These are phyloP conservation scores for Xestobium rufovillosum DNA, from an alignment of 2,888 invertebrate genomes.

Conservation along the genomic window DNA sequence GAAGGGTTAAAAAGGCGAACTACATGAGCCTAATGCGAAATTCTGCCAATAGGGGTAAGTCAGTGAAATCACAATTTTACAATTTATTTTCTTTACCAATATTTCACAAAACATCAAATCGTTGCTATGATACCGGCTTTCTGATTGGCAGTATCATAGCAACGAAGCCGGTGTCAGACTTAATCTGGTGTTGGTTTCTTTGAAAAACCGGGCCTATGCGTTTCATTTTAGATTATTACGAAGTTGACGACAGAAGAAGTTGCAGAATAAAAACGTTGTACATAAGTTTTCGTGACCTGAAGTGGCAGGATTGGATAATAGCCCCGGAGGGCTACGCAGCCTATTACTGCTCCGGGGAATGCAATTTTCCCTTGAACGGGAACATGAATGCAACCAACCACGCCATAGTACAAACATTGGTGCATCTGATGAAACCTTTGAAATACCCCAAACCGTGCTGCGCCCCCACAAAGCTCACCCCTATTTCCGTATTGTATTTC, in stretches of 20 bases:
- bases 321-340: slow-evolving; percentile 93
- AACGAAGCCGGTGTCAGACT: too few species aligned
- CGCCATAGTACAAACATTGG: slow-evolving; percentile 89
- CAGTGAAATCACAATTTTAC: background rate
- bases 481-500: slow-evolving; percentile 86
- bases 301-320: slow-evolving; percentile 95
- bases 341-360: slow-evolving; percentile 89
- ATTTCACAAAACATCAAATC: too few species aligned
- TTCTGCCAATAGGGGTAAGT: slow-evolving; percentile 30
- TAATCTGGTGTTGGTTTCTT: too few species aligned
- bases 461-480: slow-evolving; percentile 81
- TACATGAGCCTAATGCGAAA: slow-evolving; percentile 45
- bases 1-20: slow-evolving; percentile 46
- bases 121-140: too few species aligned
- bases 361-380: slow-evolving; percentile 86
- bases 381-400: slow-evolving; percentile 96
- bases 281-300: slow-evolving; percentile 84
- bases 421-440: slow-evolving; percentile 76
- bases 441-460: slow-evolving; percentile 87
- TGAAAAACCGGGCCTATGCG: too few species aligned
- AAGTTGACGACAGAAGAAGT: too few species aligned
- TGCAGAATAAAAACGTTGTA: slow-evolving; percentile 87
- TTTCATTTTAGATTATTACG: too few species aligned
- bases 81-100: slow-evolving; percentile 4
- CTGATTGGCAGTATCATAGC: too few species aligned